Conservation (phyloP, 2,113 vertebrate genomes). For the Quiscalus mexicanus region DNA sequence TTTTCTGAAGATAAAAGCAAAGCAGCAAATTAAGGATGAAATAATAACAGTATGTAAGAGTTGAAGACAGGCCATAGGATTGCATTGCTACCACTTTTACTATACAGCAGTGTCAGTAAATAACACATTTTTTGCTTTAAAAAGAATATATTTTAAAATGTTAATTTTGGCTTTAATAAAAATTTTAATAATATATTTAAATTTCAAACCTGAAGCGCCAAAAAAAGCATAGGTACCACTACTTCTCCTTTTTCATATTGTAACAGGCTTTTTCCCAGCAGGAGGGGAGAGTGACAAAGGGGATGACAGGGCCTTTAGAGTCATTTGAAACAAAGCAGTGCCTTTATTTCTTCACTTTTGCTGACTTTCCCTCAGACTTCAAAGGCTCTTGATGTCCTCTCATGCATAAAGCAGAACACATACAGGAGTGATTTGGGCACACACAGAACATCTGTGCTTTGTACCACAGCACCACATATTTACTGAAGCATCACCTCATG, state of each 20-base stretch:
- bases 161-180: neutral
- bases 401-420: neutral
- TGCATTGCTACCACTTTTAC: neutral
- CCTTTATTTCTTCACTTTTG: neutral
- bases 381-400: neutral
- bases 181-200: neutral
- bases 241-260: fast-evolving
- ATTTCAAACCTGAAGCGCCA: neutral
- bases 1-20: neutral
- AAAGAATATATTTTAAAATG: neutral
- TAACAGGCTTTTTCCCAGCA: neutral
- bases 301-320: neutral
- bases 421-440: neutral
- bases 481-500: neutral
- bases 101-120: neutral
- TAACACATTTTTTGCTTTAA: neutral
- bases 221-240: neutral
- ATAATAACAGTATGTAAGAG: neutral
- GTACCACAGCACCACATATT: neutral
- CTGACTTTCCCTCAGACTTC: neutral
- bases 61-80: neutral
- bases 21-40: neutral
- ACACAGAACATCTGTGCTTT: slow-evolving; percentile 23
- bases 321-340: neutral
- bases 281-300: neutral